phyloP scores from a whole-genome alignment of 64 coral and sea anemone species.

The Actinia equina region DNA sequence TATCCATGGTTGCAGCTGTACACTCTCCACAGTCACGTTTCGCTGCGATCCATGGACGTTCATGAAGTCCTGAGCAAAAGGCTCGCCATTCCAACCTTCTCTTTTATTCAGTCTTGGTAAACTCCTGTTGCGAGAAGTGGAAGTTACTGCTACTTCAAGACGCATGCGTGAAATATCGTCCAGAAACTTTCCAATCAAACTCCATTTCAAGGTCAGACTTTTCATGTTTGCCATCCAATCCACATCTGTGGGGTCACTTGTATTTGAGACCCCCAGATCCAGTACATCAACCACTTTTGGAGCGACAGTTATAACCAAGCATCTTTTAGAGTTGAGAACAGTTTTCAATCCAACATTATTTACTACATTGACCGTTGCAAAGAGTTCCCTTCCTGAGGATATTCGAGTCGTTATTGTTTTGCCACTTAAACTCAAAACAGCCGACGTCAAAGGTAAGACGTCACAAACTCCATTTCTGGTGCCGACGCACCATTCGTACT shows the following conservation, averaged over 20 bases:
- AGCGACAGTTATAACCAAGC: slow-evolving; percentile 1
- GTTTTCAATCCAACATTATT: slow-evolving; percentile 47
- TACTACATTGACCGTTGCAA: slow-evolving; percentile 37
- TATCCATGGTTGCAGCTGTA: slow-evolving; percentile 33
- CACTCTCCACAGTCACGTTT: slow-evolving; percentile 53
- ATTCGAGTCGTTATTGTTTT: slow-evolving; percentile 51
- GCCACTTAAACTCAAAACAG: slow-evolving; percentile 20
- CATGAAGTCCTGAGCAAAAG: slow-evolving; percentile 64
- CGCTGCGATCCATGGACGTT: slow-evolving; percentile 59
- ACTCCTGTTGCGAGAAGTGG: slow-evolving; percentile 33
- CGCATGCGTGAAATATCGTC: slow-evolving; percentile 69
- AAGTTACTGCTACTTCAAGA: slow-evolving; percentile 58
- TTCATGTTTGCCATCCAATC: slow-evolving; percentile 78
- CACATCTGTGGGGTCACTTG: slow-evolving; percentile 53
- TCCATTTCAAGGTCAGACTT: slow-evolving; percentile 58
- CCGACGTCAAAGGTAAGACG: slow-evolving; percentile 24
- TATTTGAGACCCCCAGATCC: slow-evolving; percentile 53
- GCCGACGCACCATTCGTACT: slow-evolving; percentile 80
- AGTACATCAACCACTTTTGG: slow-evolving; percentile 68
- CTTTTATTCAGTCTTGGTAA: slow-evolving; percentile 17
- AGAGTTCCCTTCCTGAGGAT: slow-evolving; percentile 57
- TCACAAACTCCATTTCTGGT: slow-evolving; percentile 57
- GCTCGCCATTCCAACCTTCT: slow-evolving; percentile 47
- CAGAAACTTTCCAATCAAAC: slow-evolving; percentile 35
- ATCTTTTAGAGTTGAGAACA: not conserved